phyloP scores from a whole-genome alignment of 2,888 invertebrate genomes.

The Allygus modestus region DNA sequence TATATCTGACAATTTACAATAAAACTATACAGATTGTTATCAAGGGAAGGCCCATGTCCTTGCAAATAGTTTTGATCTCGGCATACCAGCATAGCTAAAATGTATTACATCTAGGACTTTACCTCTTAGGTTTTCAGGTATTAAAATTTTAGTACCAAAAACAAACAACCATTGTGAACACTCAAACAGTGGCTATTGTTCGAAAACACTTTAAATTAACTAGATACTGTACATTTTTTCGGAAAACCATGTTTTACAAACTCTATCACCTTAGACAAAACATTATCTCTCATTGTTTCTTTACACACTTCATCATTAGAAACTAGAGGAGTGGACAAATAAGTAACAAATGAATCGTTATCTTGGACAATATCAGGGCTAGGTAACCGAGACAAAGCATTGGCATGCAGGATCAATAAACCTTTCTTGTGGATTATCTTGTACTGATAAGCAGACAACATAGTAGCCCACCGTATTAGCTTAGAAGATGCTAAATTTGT shows the following conservation, averaged over 20 bases:
- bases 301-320: not conserved
- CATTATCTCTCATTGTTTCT: not conserved
- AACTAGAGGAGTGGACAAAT: conserved; percentile 29
- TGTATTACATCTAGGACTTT: too few relatives aligned
- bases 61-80: not conserved
- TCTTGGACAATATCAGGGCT: too few relatives aligned
- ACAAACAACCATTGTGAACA: conserved; percentile 24
- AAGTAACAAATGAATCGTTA: conserved; percentile 1
- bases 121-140: not conserved
- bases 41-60: not conserved
- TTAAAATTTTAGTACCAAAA: not conserved
- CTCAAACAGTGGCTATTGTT: not conserved
- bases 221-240: not conserved
- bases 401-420: conserved; percentile 14
- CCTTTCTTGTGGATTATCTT: too few relatives aligned
- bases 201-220: not conserved
- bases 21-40: not conserved
- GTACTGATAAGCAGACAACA: too few relatives aligned
- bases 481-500: not conserved
- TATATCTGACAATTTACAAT: not conserved
- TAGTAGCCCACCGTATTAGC: conserved; percentile 33
- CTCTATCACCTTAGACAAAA: conserved; percentile 13
- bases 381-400: too few relatives aligned
- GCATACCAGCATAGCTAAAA: too few relatives aligned
- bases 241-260: conserved; percentile 25